Evolutionary conservation across 37 sponge, comb jelly and placozoan genomes (phyloP).

Genomic region (Dysidea cf. avara): DNA sequence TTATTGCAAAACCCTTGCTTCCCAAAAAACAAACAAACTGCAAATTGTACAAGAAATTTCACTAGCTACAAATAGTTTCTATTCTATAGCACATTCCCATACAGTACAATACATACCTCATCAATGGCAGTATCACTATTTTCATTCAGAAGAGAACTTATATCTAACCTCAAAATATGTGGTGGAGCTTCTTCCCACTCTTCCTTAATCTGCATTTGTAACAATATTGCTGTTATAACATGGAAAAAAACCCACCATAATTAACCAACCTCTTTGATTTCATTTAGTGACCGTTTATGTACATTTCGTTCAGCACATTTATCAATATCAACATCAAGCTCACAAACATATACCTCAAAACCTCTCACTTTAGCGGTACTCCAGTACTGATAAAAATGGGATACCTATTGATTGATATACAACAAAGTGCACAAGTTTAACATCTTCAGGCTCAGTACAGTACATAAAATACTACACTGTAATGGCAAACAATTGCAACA

Average conservation of each 20-base stretch:
- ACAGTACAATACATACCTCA: constrained; percentile 48
- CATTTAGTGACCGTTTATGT: constrained; percentile 60
- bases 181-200: constrained; percentile 78
- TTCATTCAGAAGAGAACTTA: constrained; percentile 45
- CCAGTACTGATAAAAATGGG: constrained; percentile 82
- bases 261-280: constrained; percentile 70
- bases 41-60: too few species aligned
- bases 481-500: not conserved
- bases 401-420: constrained; percentile 28
- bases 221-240: too few species aligned
- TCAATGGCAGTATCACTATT: constrained; percentile 51
- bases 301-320: constrained; percentile 67
- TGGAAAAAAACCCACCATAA: too few species aligned
- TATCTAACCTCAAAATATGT: constrained; percentile 68
- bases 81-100: too few species aligned
- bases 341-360: constrained; percentile 89
- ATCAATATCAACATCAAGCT: constrained; percentile 60
- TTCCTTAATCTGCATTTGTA: not conserved
- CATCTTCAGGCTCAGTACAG: not conserved
- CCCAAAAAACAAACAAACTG: too few species aligned
- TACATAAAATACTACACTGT: not conserved
- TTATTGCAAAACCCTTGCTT: too few species aligned
- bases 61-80: too few species aligned
- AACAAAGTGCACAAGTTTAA: not conserved
- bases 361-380: constrained; percentile 81